These are phyloP conservation scores for Simalia tracyae DNA, from an alignment of 2,797 vertebrate species.

Conservation along the genomic window DNA sequence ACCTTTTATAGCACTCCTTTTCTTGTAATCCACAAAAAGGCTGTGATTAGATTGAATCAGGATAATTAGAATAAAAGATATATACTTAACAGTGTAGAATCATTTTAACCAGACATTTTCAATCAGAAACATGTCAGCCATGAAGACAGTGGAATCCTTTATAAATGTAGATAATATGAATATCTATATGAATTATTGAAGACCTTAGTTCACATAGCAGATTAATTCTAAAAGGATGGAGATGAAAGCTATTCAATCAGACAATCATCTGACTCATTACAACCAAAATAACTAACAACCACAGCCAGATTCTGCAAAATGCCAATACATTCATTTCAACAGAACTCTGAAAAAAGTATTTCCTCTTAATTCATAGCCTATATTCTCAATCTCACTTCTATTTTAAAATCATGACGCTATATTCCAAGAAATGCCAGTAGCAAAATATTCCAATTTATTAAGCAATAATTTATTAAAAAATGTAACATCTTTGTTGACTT, in stretches of 20 bases:
- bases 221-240: not conserved
- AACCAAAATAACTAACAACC: not conserved
- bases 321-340: not conserved
- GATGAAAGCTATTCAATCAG: not conserved
- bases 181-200: conserved; percentile 12
- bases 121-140: conserved; percentile 4
- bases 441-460: not conserved
- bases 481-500: rapidly evolving
- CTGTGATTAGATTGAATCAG: not conserved
- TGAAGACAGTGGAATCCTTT: not conserved
- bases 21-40: not conserved
- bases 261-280: conserved; percentile 32
- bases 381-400: not conserved
- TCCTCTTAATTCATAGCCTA: not conserved
- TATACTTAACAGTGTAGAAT: conserved; percentile 11
- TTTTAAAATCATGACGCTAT: not conserved
- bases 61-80: rapidly evolving
- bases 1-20: not conserved
- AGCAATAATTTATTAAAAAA: not conserved
- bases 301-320: not conserved
- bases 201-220: not conserved
- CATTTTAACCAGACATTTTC: not conserved
- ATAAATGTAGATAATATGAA: not conserved
- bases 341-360: not conserved
- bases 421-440: not conserved